These are phyloP conservation scores for Junco hyemalis DNA, from an alignment of 2,113 vertebrate species.

Conservation along the genomic window DNA sequence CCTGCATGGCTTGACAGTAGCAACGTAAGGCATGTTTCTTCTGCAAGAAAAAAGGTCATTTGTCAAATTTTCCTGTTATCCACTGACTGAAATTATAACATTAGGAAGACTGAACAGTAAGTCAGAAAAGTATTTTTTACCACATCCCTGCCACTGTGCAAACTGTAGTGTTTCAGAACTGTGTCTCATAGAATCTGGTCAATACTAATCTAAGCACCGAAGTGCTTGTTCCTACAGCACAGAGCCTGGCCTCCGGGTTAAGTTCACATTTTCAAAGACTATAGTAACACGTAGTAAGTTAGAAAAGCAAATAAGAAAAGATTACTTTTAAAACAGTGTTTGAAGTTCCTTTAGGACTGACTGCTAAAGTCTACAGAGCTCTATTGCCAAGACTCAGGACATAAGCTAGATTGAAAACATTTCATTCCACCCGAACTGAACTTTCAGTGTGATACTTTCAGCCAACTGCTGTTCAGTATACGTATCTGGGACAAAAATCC, in stretches of 20 bases:
- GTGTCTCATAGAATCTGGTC: background rate
- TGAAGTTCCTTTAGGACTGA: background rate
- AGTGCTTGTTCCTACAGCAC: background rate
- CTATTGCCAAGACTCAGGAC: background rate
- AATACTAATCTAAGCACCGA: background rate
- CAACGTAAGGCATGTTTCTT: slow-evolving; percentile 93
- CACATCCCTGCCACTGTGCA: fast-evolving
- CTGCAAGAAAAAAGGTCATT: slow-evolving; percentile 66
- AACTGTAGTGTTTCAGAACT: background rate
- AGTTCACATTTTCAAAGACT: background rate
- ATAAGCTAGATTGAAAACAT: background rate
- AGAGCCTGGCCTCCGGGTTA: background rate
- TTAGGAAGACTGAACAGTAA: background rate
- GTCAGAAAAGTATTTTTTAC: background rate
- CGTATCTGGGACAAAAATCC: background rate
- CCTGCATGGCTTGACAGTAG: slow-evolving; percentile 98
- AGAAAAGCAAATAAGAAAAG: background rate
- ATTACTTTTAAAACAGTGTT: background rate
- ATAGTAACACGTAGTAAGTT: background rate
- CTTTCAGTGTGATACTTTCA: background rate
- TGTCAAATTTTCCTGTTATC: background rate
- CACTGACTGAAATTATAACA: background rate
- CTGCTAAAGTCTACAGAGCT: background rate
- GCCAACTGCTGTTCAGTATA: background rate
- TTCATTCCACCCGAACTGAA: background rate